Conservation (phyloP, 2,113 vertebrate species). For the Beaufortia kweichowensis region DNA sequence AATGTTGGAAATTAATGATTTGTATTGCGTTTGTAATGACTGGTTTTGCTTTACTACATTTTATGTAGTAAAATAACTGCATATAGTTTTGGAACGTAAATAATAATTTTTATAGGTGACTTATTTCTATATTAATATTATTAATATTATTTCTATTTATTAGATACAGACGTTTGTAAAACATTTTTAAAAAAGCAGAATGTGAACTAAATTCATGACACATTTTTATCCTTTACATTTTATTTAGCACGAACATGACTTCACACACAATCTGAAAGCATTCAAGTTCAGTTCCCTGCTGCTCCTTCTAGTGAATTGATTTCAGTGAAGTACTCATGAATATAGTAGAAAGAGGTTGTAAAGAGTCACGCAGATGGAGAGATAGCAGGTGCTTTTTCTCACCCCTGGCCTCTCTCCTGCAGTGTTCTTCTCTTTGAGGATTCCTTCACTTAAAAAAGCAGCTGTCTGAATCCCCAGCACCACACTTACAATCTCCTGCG, state of each 20-base stretch:
- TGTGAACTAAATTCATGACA: too few species aligned
- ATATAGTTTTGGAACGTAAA: too few species aligned
- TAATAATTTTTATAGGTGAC: too few species aligned
- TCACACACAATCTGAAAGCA: constrained; percentile 25
- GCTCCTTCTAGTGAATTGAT: constrained; percentile 23
- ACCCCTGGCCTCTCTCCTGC: constrained; percentile 42
- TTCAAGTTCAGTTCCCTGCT: constrained; percentile 16
- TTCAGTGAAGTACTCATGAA: constrained; percentile 33
- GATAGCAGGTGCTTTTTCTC: constrained; percentile 48
- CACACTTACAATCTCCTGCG: constrained; percentile 17
- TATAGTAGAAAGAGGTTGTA: not conserved
- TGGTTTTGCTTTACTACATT: too few species aligned
- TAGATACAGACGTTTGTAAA: too few species aligned
- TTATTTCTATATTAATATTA: too few species aligned
- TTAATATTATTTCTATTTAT: too few species aligned
- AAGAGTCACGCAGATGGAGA: constrained; percentile 2
- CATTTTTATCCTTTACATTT: constrained; percentile 27
- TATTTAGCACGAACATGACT: constrained; percentile 33
- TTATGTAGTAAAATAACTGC: too few species aligned
- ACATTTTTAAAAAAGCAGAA: too few species aligned
- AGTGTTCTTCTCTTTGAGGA: constrained; percentile 37
- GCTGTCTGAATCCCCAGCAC: constrained; percentile 29
- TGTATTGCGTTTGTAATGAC: too few species aligned
- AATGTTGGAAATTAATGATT: too few species aligned
- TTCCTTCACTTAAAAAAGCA: constrained; percentile 48